These are phyloP conservation scores for Apogon talboti DNA, from an alignment of 2,797 vertebrate genomes.

Conservation along the genomic window DNA sequence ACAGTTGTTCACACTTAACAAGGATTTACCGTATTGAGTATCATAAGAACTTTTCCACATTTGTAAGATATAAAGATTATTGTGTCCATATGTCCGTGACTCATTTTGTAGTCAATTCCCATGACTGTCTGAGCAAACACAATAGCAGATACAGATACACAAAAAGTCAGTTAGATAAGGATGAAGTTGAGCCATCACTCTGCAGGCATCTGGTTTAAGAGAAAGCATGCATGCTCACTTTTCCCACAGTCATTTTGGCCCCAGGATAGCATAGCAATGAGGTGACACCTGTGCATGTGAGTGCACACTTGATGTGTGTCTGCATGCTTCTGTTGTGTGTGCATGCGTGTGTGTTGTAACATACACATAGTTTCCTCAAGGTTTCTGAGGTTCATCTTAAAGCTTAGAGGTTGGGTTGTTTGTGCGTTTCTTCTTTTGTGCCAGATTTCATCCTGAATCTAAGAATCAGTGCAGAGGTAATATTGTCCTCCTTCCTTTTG, in stretches of 20 bases:
- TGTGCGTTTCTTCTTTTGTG: constrained; percentile 22
- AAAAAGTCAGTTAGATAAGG: constrained; percentile 48
- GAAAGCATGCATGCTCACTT: constrained; percentile 55
- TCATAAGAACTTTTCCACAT: too few species aligned
- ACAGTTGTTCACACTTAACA: too few species aligned
- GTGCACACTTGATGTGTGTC: constrained; percentile 52
- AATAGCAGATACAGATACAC: constrained; percentile 37
- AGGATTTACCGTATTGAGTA: too few species aligned
- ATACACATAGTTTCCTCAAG: constrained; percentile 30
- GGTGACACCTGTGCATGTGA: constrained; percentile 66
- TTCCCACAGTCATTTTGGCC: constrained; percentile 77
- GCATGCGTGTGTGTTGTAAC: constrained; percentile 11
- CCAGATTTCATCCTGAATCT: constrained; percentile 28
- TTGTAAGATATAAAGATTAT: too few species aligned
- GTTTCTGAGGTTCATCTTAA: constrained; percentile 11
- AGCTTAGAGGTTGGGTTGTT: not conserved
- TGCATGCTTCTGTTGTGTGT: constrained; percentile 5
- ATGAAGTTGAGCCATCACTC: constrained; percentile 68
- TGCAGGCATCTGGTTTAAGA: constrained; percentile 54
- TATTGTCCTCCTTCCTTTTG: constrained; percentile 12
- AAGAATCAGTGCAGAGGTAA: constrained; percentile 18
- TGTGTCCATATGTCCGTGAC: constrained; percentile 27
- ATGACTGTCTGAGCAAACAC: constrained; percentile 52
- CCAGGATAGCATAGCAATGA: constrained; percentile 65
- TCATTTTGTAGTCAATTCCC: constrained; percentile 38